Conservation (phyloP, 2,113 vertebrate genomes). For the Petaurus breviceps region DNA sequence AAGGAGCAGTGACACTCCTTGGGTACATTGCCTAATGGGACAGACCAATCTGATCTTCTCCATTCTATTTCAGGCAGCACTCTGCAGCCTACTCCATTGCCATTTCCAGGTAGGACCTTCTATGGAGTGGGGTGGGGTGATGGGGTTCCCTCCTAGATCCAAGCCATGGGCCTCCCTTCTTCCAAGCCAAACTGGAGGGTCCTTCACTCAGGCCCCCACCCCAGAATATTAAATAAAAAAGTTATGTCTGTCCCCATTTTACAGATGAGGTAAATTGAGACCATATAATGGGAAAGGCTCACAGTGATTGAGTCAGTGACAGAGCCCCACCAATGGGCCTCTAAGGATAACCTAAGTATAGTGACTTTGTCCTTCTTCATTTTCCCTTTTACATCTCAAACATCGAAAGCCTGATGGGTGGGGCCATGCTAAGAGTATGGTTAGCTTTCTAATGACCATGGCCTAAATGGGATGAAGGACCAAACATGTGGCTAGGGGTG, state of each 20-base stretch:
- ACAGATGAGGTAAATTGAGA: neutral
- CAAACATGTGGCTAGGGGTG: neutral
- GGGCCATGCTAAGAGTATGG: neutral
- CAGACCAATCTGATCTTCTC: constrained; percentile 52
- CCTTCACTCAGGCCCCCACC: neutral
- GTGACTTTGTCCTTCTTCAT: neutral
- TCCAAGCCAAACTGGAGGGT: neutral
- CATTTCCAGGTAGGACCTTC: constrained; percentile 82
- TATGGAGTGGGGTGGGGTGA: neutral
- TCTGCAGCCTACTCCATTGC: constrained; percentile 39
- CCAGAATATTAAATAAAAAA: neutral
- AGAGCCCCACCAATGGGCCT: no score
- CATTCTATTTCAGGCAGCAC: constrained; percentile 79
- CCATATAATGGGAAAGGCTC: neutral
- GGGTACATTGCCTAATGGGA: neutral
- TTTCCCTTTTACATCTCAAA: neutral
- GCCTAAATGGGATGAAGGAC: neutral
- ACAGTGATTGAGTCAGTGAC: neutral
- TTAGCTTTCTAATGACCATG: neutral
- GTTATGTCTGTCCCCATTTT: neutral
- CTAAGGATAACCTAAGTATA: neutral
- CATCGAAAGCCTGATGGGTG: neutral
- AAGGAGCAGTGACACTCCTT: neutral
- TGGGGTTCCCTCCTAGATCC: neutral
- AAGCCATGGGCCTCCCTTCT: neutral